Evolutionary conservation across 1,140 invertebrate species (phyloP).

Genomic region (Drosophila arizonae): DNA sequence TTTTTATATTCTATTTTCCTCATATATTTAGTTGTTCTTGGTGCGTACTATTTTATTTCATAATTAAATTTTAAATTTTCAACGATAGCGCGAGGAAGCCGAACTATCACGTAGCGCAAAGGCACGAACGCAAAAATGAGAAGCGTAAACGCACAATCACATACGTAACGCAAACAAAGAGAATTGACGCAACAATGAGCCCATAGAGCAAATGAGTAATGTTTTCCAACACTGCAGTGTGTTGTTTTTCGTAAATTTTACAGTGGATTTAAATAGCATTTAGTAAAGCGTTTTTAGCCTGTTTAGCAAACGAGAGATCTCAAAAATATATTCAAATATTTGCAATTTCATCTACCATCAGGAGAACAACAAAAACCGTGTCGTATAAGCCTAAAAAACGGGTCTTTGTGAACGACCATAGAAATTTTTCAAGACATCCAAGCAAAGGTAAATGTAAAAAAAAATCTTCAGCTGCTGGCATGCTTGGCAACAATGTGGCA

Average conservation of each 20-base stretch:
- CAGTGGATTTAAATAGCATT: slow-evolving; percentile 42
- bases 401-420: slow-evolving; percentile 27
- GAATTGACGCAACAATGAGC: background rate
- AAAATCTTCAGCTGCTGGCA: slow-evolving; percentile 29
- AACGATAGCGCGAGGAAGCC: too few relatives aligned
- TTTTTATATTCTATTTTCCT: too few relatives aligned
- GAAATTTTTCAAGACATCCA: slow-evolving; percentile 27
- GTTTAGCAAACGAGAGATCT: slow-evolving; percentile 24
- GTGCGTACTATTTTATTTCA: too few relatives aligned
- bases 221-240: slow-evolving; percentile 27
- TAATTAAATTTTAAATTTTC: too few relatives aligned
- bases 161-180: slow-evolving; percentile 1
- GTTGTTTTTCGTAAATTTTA: slow-evolving; percentile 45
- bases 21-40: too few relatives aligned
- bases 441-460: slow-evolving; percentile 34
- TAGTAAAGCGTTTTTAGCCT: slow-evolving; percentile 13
- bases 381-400: slow-evolving; percentile 15
- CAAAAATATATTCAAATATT: slow-evolving; percentile 15
- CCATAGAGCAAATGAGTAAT: background rate
- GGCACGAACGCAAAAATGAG: slow-evolving; percentile 18
- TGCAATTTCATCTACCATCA: background rate
- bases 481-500: slow-evolving; percentile 66
- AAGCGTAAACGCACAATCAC: background rate
- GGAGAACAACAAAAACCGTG: background rate
- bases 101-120: background rate